Percentiles rank a stretch among this genome's conserved stretches.
These are phyloP conservation scores for Lypha dubia DNA, from an alignment of 2,888 invertebrate species.

Conservation along the genomic window DNA sequence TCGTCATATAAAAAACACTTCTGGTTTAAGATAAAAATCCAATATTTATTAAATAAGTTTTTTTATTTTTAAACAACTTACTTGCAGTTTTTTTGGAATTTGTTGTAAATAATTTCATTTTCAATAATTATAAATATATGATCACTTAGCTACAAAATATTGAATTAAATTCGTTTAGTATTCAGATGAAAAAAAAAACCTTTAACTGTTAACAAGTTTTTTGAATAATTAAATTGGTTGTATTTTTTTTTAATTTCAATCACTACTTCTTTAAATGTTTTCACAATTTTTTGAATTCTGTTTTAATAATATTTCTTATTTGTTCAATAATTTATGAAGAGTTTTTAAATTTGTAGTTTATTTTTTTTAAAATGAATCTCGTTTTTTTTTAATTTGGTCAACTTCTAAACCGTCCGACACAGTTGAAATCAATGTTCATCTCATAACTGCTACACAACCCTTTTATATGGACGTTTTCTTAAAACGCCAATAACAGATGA, in stretches of 20 bases:
- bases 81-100: slow-evolving; percentile 68
- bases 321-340: slow-evolving; percentile 1
- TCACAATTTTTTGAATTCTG: slow-evolving; percentile 3
- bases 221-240: not conserved
- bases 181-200: not conserved
- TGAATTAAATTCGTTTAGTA: not conserved
- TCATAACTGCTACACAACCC: slow-evolving; percentile 68
- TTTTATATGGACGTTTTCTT: slow-evolving; percentile 69
- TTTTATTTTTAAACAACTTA: slow-evolving; percentile 65
- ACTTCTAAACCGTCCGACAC: slow-evolving; percentile 68
- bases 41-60: slow-evolving; percentile 31
- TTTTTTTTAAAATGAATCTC: not conserved
- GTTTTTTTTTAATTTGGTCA: slow-evolving; percentile 19
- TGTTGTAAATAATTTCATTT: slow-evolving; percentile 72
- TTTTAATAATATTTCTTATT: slow-evolving; percentile 46
- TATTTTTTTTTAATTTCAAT: slow-evolving; percentile 12
- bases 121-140: slow-evolving; percentile 17
- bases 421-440: slow-evolving; percentile 69
- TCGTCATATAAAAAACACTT: slow-evolving; percentile 57
- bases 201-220: not conserved
- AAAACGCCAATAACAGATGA: slow-evolving; percentile 33
- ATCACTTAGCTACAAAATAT: not conserved
- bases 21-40: slow-evolving; percentile 45
- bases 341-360: slow-evolving; percentile 18
- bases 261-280: slow-evolving; percentile 27